Percentiles rank a stretch among this genome's conserved stretches.
These are phyloP conservation scores for Merluccius polli DNA, from an alignment of 2,797 vertebrate species.

Conservation along the genomic window DNA sequence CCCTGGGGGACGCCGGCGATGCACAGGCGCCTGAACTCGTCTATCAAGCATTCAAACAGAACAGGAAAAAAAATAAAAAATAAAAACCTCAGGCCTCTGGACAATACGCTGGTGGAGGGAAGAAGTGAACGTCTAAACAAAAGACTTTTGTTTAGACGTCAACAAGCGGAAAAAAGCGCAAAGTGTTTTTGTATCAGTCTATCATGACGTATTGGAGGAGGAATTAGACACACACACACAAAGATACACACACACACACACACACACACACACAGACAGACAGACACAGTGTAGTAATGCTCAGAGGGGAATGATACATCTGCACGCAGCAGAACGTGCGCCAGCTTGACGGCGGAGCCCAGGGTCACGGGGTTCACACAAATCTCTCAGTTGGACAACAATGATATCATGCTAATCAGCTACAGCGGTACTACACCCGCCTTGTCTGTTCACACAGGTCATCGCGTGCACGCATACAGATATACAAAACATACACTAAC, in stretches of 20 bases:
- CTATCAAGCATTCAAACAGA: constrained; percentile 54
- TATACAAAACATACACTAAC: neutral
- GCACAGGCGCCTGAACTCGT: constrained; percentile 85
- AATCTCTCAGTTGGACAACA: constrained; percentile 39
- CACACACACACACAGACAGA: neutral
- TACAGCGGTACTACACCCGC: neutral
- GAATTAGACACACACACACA: constrained; percentile 5
- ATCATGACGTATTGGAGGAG: neutral
- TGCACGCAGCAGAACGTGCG: constrained; percentile 21
- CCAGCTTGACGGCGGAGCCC: constrained; percentile 31
- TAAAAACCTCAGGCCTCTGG: neutral
- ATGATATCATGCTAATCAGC: constrained; percentile 47
- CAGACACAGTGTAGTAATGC: neutral
- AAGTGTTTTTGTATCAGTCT: neutral
- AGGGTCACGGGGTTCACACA: constrained; percentile 36
- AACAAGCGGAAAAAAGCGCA: constrained; percentile 2
- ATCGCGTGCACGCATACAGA: constrained; percentile 6
- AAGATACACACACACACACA: neutral
- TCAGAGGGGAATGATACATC: neutral
- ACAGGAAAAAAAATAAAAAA: neutral
- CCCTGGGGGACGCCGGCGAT: constrained; percentile 80
- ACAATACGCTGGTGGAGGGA: neutral
- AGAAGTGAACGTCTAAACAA: too few species aligned
- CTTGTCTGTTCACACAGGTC: neutral
- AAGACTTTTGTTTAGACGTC: constrained; percentile 6